These are phyloP conservation scores for Dendrolimus pini DNA, from an alignment of 2,888 invertebrate species.

Conservation along the genomic window DNA sequence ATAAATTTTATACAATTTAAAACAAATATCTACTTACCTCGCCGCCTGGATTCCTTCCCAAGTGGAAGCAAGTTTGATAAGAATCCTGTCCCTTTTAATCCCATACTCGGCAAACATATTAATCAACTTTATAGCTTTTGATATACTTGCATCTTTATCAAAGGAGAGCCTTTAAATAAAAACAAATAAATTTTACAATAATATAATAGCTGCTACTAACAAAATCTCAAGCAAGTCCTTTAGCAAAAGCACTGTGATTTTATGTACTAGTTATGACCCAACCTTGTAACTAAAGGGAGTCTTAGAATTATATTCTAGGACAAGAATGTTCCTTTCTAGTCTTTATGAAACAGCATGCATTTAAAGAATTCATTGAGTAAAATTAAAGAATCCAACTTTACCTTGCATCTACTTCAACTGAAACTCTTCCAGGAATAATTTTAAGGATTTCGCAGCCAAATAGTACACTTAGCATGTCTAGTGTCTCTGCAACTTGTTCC, in stretches of 20 bases:
- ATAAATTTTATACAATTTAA: neutral
- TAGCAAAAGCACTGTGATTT: no score
- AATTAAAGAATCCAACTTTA: constrained; percentile 28
- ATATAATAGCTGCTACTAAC: no score
- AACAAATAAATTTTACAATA: neutral
- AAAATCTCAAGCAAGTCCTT: no score
- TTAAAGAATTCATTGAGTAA: no score
- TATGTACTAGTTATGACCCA: no score
- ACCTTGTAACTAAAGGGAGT: no score
- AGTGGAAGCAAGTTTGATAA: constrained; percentile 98
- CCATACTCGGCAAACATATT: constrained; percentile 93
- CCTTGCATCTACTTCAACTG: constrained; percentile 97
- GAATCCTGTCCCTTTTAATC: constrained; percentile 92
- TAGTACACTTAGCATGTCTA: constrained; percentile 95
- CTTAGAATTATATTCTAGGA: no score
- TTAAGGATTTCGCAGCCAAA: constrained; percentile 98
- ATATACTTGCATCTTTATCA: constrained; percentile 92
- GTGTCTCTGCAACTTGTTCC: constrained; percentile 88
- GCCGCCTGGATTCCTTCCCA: constrained; percentile 99
- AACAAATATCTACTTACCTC: constrained; percentile 74
- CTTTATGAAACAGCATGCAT: no score
- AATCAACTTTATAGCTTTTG: constrained; percentile 93
- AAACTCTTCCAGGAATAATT: constrained; percentile 97
- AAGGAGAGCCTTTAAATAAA: constrained; percentile 87
- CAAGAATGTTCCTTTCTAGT: no score